Conservation (phyloP, 2,113 vertebrate genomes). For the Talpa occidentalis region DNA sequence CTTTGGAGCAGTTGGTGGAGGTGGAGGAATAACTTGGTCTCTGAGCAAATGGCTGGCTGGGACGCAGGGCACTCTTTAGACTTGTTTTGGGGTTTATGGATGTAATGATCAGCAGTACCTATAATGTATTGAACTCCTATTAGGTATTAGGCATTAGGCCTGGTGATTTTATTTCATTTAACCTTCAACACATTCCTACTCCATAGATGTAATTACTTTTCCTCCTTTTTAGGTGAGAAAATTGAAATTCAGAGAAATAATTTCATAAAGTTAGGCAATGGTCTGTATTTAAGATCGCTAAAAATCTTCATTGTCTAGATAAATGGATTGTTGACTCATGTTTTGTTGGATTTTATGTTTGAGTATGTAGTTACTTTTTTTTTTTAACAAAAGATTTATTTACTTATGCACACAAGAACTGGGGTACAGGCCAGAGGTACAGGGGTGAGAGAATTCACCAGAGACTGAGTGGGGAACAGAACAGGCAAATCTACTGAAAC, state of each 20-base stretch:
- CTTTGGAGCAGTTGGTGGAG: neutral
- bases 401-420: no score
- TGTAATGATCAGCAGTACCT: neutral
- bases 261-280: conserved; percentile 2
- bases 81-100: neutral
- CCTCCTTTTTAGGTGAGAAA: neutral
- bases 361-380: neutral
- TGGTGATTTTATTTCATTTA: conserved; percentile 25
- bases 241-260: conserved; percentile 52
- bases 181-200: neutral
- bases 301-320: neutral
- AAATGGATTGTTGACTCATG: neutral
- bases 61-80: neutral
- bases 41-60: neutral
- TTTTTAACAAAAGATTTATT: no score
- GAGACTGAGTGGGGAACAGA: no score
- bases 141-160: neutral
- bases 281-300: neutral
- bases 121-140: neutral
- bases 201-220: neutral
- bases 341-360: neutral
- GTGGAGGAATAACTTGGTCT: neutral
- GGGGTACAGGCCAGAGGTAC: no score
- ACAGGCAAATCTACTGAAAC: no score
- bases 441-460: no score